A percentile compares a stretch with the other conserved stretches of the same genome.
phyloP scores from a whole-genome alignment of 2,113 vertebrate genomes.

The Hyperopisus bebe region DNA sequence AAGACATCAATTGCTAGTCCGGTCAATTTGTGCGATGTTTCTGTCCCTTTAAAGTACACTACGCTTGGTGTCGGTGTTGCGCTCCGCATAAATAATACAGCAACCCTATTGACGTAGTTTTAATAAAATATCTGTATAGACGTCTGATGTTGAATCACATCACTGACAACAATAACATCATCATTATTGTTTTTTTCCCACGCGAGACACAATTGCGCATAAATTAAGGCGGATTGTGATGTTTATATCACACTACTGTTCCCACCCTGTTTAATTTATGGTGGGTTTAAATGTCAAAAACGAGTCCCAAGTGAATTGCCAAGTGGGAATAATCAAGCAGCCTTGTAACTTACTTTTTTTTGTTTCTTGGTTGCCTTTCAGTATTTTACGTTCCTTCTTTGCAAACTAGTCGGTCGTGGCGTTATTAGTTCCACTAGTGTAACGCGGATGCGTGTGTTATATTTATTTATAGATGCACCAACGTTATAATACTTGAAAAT shows the following conservation, averaged over 20 bases:
- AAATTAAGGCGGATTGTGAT: background rate
- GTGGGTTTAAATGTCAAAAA: background rate
- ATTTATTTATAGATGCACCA: background rate
- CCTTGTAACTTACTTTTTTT: constrained; percentile 11
- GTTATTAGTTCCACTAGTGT: background rate
- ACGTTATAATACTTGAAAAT: background rate
- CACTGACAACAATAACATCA: background rate
- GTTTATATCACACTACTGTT: background rate
- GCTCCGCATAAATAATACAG: constrained; percentile 13
- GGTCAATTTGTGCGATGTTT: background rate
- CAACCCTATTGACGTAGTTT: background rate
- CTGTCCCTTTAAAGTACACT: background rate
- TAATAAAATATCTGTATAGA: background rate
- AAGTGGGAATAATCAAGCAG: background rate
- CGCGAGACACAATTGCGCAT: background rate
- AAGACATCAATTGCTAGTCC: background rate
- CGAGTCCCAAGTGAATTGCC: background rate
- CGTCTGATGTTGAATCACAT: background rate
- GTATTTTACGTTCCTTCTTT: background rate
- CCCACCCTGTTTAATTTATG: constrained; percentile 3
- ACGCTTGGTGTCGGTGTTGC: background rate
- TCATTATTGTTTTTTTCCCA: background rate
- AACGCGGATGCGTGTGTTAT: background rate
- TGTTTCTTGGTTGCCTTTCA: background rate
- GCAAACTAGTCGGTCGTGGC: background rate